Evolutionary conservation across 2,113 vertebrate species (phyloP), one percentile per base, ranked within the genome.

Genomic region (Syngnathus typhle): DNA sequence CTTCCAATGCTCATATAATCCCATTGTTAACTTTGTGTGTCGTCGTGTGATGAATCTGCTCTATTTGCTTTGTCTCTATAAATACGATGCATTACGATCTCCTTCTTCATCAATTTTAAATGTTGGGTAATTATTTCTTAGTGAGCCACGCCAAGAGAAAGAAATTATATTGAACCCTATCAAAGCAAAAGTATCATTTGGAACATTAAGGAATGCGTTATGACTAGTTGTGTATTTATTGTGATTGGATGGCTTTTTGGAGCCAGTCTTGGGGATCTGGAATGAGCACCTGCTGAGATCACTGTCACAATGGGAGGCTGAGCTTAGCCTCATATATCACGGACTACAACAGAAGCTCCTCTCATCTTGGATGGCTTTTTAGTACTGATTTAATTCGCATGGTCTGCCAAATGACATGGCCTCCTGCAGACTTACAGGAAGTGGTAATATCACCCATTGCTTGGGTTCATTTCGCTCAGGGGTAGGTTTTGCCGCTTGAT

Each of bases 361-460:
- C 72, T 85, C 72, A 71, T 72, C 71, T 74, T 76, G 65, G 68
- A 76, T 63, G 56, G 44, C 60, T 84, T 77, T 78, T 83, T 81
- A 74, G 73, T 73, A 81, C 61, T 9, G 60, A 70, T 85, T 84
- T 79, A 76, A 76, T 82, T 78, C 69, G 60, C 83, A 71, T 73
- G 72, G 78, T 67, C 80, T 78, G 76, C 79, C 82, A 77, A 64
- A 72, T 75, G 81, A 74, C 43, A 75, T 64, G 39, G 76, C 76
- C 67, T 77, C 84, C 80, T 0, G 61, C 70, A 18, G 81, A 66
- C 76, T 75, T 69, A 73, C 77, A 86, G 82, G 78, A 85, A 87
- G 80, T 66, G 65, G 71, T 66, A 60, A 83, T 74, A 76, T 81
- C 71, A 68, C 70, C 68, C 78, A 11, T 72, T 61, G 75, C 74